A percentile compares a stretch with the other conserved stretches of the same genome.
Evolutionary conservation across 1,140 invertebrate species (phyloP).

Genomic region (Radopholus similis): DNA sequence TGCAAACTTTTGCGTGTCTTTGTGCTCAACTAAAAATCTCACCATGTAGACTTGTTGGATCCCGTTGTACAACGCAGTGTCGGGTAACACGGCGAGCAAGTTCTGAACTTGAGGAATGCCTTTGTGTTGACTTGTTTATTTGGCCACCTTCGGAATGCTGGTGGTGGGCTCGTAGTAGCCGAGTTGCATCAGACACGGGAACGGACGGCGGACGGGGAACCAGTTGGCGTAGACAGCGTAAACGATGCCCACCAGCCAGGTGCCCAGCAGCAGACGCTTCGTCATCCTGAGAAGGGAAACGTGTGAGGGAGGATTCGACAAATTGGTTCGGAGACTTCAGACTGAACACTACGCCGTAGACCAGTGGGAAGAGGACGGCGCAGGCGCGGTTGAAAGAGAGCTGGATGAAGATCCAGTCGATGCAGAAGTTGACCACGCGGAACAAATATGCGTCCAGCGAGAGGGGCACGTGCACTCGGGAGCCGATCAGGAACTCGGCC

Average conservation of each 20-base stretch:
- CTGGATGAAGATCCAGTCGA: constrained; percentile 12
- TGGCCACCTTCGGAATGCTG: not conserved
- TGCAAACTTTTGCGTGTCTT: not conserved
- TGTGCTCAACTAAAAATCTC: no score
- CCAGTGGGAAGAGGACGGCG: constrained; percentile 3
- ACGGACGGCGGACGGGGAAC: not conserved
- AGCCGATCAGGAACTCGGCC: not conserved
- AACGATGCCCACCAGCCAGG: not conserved
- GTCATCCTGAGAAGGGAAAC: not conserved
- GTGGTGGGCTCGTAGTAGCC: constrained; percentile 9
- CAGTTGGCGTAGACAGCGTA: constrained; percentile 14
- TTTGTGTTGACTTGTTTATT: not conserved
- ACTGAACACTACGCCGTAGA: not conserved
- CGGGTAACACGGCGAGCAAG: not conserved
- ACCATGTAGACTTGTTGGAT: constrained; percentile 5
- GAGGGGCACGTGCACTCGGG: not conserved
- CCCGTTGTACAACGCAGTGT: not conserved
- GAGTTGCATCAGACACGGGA: constrained; percentile 9
- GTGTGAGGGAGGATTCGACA: not conserved
- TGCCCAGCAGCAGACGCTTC: not conserved
- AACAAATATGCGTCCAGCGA: constrained; percentile 8
- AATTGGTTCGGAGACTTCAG: not conserved
- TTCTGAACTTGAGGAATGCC: not conserved
- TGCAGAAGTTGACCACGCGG: constrained; percentile 15
- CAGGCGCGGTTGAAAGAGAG: constrained; percentile 2